Evolutionary conservation across 2,888 invertebrate genomes (phyloP).

Genomic region (Epirrhoe tristata): DNA sequence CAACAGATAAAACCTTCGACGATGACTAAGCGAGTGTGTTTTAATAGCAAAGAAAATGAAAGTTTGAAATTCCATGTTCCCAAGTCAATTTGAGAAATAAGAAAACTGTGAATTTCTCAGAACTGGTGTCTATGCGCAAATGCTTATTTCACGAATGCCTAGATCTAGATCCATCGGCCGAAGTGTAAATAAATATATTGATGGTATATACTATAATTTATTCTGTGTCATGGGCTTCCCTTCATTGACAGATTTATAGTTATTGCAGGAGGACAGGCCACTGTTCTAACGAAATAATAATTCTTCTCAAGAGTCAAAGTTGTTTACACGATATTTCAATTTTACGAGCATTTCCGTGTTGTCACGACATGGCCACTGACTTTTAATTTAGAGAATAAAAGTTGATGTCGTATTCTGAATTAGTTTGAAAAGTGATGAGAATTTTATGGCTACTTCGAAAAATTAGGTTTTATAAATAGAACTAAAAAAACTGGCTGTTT

Average conservation of each 20-base stretch:
- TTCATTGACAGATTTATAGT: conserved; percentile 64
- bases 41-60: no score
- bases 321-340: conserved; percentile 41
- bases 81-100: no score
- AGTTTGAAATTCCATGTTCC: no score
- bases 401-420: conserved; percentile 15
- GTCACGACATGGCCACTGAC: conserved; percentile 19
- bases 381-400: conserved; percentile 24
- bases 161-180: no score
- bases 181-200: conserved; percentile 27
- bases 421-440: conserved; percentile 18
- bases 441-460: conserved; percentile 4
- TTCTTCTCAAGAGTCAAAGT: conserved; percentile 38
- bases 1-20: no score
- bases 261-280: conserved; percentile 46
- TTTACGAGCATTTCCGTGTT: conserved; percentile 38
- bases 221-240: conserved; percentile 25
- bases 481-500: background rate
- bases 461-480: background rate
- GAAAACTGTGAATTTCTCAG: no score
- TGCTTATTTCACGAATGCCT: no score
- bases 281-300: conserved; percentile 57
- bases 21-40: no score
- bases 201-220: background rate
- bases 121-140: no score